These are phyloP conservation scores for Vespertilio murinus DNA, from an alignment of 2,797 vertebrate genomes.

Conservation along the genomic window DNA sequence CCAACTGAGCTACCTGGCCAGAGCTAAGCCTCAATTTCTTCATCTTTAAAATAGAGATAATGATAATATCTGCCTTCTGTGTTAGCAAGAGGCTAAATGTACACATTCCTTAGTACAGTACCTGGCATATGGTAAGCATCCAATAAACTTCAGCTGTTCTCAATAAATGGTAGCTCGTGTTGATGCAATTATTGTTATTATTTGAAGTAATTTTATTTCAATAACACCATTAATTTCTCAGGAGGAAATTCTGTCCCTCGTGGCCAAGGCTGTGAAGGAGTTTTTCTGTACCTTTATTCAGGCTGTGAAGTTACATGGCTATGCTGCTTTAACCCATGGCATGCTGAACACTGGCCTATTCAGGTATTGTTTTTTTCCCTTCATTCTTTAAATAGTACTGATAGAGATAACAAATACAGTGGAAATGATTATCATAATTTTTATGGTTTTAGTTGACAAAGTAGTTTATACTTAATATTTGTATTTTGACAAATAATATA, in stretches of 20 bases:
- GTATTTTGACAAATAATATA: not conserved
- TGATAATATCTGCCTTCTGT: not conserved
- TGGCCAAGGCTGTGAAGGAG: not conserved
- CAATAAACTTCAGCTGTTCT: not conserved
- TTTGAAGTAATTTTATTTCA: slow-evolving; percentile 35
- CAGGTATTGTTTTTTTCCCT: not conserved
- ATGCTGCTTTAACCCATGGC: not conserved
- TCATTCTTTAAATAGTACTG: slow-evolving; percentile 9
- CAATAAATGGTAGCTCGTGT: not conserved
- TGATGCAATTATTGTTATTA: not conserved
- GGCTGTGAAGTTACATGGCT: not conserved
- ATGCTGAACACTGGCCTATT: not conserved
- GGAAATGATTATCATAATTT: not conserved
- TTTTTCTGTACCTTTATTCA: not conserved
- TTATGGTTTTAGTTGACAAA: slow-evolving; percentile 14
- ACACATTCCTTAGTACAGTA: not conserved
- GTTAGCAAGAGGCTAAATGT: not conserved
- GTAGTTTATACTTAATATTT: slow-evolving; percentile 27
- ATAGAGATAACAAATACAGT: not conserved
- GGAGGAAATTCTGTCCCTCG: not conserved
- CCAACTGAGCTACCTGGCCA: too few species aligned
- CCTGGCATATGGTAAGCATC: not conserved
- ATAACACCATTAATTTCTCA: not conserved
- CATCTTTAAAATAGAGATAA: not conserved
- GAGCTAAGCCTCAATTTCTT: not conserved